phyloP scores from a whole-genome alignment of 2,888 invertebrate species.

The Tortrix viridana region DNA sequence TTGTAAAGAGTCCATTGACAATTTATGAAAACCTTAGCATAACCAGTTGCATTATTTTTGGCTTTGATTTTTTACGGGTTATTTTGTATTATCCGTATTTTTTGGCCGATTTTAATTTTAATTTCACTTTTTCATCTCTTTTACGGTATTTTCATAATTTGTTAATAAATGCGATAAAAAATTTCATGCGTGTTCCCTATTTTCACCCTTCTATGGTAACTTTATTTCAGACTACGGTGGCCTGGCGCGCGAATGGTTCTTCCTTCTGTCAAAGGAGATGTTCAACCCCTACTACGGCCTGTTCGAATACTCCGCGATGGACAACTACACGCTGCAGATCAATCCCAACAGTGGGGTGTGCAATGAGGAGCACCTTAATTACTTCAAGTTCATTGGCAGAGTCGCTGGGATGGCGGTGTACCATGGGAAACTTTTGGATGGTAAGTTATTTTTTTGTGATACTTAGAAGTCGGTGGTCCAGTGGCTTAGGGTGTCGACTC shows the following conservation, averaged over 20 bases:
- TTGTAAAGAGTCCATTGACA: no score
- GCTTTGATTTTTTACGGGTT: no score
- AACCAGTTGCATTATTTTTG: no score
- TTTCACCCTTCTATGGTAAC: not conserved
- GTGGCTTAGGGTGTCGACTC: no score
- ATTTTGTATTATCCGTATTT: no score
- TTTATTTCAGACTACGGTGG: conserved; percentile 93
- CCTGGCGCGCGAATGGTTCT: conserved; percentile 99
- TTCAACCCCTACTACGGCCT: conserved; percentile 99
- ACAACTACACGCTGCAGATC: conserved; percentile 99
- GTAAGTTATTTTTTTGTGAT: conserved; percentile 73
- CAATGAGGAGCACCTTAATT: conserved; percentile 98
- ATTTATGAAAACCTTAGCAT: no score
- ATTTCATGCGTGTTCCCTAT: no score
- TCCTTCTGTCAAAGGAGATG: conserved; percentile 99
- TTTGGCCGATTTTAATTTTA: no score
- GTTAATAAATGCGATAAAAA: no score
- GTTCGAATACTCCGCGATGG: conserved; percentile 99
- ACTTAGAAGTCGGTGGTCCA: no score
- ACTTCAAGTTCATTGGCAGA: conserved; percentile 99
- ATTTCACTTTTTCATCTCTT: no score
- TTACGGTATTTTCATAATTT: no score
- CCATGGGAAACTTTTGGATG: conserved; percentile 98
- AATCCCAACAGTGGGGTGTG: conserved; percentile 99
- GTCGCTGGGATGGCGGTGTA: conserved; percentile 99